Conservation (phyloP, 2,113 vertebrate species). For the Arvicanthis niloticus region DNA sequence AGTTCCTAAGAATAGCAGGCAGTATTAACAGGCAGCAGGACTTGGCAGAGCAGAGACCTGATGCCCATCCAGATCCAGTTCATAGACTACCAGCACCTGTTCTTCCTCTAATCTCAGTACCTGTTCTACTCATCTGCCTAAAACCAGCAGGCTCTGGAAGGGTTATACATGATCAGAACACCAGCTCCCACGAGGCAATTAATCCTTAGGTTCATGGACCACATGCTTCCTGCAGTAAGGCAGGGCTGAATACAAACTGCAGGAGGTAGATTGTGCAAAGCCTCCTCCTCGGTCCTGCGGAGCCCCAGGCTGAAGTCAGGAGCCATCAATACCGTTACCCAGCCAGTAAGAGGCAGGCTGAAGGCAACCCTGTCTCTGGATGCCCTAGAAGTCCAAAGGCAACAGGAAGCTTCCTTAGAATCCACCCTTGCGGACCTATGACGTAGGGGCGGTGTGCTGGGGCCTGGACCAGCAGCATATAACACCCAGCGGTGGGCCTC, state of each 20-base stretch:
- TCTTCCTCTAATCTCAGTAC: neutral
- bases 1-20: conserved; percentile 85
- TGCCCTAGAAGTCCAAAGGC: neutral
- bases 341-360: neutral
- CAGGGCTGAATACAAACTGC: neutral
- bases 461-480: neutral
- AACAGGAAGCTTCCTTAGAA: neutral
- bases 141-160: neutral
- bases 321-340: neutral
- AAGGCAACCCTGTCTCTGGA: neutral
- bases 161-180: neutral
- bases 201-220: neutral
- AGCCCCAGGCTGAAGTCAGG: neutral
- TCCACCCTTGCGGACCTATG: neutral
- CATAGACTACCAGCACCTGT: neutral
- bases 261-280: neutral
- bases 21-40: conserved; percentile 77
- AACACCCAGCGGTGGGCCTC: neutral
- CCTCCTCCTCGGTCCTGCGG: neutral
- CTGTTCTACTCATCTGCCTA: neutral
- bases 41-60: neutral
- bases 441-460: neutral
- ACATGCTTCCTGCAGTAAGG: neutral
- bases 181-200: neutral
- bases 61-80: neutral